Evolutionary conservation across 2,888 invertebrate species (phyloP).

Genomic region (Oscheius sp.): DNA sequence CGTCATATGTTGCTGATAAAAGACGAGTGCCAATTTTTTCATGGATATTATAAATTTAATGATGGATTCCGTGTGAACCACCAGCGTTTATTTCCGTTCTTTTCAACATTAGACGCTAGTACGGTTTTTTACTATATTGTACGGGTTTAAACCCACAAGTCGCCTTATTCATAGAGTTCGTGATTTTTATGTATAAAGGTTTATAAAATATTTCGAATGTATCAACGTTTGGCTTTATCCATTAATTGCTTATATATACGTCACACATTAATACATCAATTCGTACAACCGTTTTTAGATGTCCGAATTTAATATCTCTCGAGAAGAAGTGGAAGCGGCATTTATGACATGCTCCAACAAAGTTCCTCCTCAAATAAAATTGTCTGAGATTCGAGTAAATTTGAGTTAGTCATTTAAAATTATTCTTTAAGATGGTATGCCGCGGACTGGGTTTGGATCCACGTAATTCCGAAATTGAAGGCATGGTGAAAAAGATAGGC

Average conservation of each 20-base stretch:
- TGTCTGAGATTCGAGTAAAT: conserved; percentile 53
- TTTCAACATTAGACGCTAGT: conserved; percentile 47
- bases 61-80: not conserved
- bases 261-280: too few species aligned
- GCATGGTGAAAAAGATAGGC: conserved; percentile 78
- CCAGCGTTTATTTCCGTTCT: conserved; percentile 45
- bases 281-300: too few species aligned
- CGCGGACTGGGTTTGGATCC: conserved; percentile 96
- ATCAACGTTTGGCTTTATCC: not conserved
- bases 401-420: not conserved
- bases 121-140: conserved; percentile 43
- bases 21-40: conserved; percentile 39
- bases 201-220: too few species aligned
- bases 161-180: not conserved
- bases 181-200: not conserved
- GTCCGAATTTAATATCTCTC: conserved; percentile 43
- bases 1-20: conserved; percentile 26
- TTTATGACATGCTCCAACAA: conserved; percentile 52
- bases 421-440: conserved; percentile 80
- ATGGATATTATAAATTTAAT: conserved; percentile 1
- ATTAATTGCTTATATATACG: too few species aligned
- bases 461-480: conserved; percentile 95
- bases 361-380: conserved; percentile 48
- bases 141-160: not conserved
- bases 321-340: conserved; percentile 53